Evolutionary conservation across 2,797 vertebrate genomes (phyloP).

Genomic region (Thripadectes ignobilis): DNA sequence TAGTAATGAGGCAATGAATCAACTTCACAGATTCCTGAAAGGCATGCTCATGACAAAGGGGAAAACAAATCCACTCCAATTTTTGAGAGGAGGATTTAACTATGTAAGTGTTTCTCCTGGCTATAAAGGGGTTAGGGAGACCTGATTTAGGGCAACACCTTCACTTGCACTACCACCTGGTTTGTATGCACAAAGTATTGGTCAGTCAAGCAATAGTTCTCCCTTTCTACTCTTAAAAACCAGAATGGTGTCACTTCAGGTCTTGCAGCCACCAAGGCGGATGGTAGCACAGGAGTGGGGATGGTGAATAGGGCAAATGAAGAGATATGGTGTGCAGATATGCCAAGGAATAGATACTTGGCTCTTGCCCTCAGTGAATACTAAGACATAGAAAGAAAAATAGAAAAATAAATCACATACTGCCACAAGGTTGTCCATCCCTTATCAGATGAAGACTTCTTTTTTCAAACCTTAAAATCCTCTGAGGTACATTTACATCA

Average conservation of each 20-base stretch:
- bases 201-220: not conserved
- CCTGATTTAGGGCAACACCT: not conserved
- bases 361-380: not conserved
- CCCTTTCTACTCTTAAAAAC: not conserved
- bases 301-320: not conserved
- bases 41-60: not conserved
- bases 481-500: not conserved
- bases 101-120: fast-evolving
- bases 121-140: not conserved
- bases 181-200: not conserved
- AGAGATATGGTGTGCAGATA: too few species aligned
- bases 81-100: not conserved
- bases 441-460: not conserved
- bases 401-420: not conserved
- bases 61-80: not conserved
- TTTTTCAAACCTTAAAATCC: not conserved
- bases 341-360: not conserved
- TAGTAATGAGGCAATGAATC: not conserved
- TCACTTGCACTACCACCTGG: not conserved
- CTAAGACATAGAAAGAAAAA: not conserved
- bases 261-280: not conserved
- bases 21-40: not conserved
- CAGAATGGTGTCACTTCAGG: not conserved
- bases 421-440: not conserved
- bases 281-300: not conserved